phyloP scores from a whole-genome alignment of 2,888 invertebrate species.

The Asteroscopus sphinx region DNA sequence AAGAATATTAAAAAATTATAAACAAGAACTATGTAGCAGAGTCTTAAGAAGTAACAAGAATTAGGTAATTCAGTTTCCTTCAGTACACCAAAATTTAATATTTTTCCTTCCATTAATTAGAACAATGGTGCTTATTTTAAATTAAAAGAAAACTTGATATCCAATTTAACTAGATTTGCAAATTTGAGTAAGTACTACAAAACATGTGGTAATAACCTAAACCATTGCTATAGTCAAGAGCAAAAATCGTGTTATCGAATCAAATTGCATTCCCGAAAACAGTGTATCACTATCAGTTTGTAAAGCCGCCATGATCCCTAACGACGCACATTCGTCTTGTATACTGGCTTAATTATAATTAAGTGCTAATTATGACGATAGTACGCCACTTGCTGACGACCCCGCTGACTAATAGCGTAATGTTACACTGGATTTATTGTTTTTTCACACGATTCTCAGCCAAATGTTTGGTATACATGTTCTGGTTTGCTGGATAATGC shows the following conservation, averaged over 20 bases:
- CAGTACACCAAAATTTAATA: too few species aligned
- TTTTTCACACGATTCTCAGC: constrained; percentile 50
- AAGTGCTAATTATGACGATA: constrained; percentile 73
- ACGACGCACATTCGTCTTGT: constrained; percentile 70
- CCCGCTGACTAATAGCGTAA: constrained; percentile 56
- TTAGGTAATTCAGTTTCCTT: too few species aligned
- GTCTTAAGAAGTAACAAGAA: too few species aligned
- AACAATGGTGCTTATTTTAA: too few species aligned
- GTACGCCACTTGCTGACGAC: constrained; percentile 59
- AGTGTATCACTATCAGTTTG: constrained; percentile 50
- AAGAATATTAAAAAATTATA: too few species aligned
- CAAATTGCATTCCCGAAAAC: constrained; percentile 36
- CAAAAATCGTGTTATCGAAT: constrained; percentile 19
- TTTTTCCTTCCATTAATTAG: too few species aligned
- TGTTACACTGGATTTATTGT: constrained; percentile 46
- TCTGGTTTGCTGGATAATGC: constrained; percentile 38
- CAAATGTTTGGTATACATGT: constrained; percentile 36
- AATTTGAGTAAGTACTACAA: too few species aligned
- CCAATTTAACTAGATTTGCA: too few species aligned
- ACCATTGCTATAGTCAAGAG: constrained; percentile 29
- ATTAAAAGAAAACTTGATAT: too few species aligned
- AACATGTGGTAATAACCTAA: not conserved
- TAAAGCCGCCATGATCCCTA: constrained; percentile 59
- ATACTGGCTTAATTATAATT: constrained; percentile 72
- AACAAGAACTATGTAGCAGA: too few species aligned